A percentile compares a stretch with the other conserved stretches of the same genome.
These are phyloP conservation scores for Montifringilla adamsi DNA, from an alignment of 2,113 vertebrate species.

Conservation along the genomic window DNA sequence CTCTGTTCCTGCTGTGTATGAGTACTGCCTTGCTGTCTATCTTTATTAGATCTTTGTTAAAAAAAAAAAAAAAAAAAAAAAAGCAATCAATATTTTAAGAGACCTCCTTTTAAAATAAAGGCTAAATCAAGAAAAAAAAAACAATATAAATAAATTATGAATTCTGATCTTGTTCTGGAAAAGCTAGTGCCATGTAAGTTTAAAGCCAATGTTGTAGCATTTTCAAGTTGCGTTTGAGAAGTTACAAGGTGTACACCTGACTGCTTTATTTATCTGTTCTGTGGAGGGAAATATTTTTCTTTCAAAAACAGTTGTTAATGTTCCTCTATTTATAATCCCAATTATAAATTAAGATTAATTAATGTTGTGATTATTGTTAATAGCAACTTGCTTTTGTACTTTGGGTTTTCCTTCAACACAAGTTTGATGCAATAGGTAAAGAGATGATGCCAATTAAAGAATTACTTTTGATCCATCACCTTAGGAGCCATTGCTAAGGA, in stretches of 20 bases:
- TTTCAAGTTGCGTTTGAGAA: not conserved
- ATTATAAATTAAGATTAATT: not conserved
- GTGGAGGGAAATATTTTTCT: not conserved
- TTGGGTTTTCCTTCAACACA: not conserved
- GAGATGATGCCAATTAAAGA: not conserved
- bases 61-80: not conserved
- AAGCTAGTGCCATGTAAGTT: constrained; percentile 1
- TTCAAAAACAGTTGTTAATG: fast-evolving
- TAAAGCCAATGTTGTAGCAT: not conserved
- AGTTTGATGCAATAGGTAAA: not conserved
- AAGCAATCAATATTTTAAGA: constrained; percentile 31
- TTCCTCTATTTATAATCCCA: not conserved
- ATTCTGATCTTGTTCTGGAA: constrained; percentile 40
- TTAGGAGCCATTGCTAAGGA: not conserved
- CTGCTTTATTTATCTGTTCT: not conserved
- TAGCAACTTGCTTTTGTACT: not conserved
- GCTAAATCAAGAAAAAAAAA: constrained; percentile 23
- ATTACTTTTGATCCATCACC: not conserved
- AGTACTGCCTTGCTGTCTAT: not conserved
- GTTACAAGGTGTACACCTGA: not conserved
- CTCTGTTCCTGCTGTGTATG: not conserved
- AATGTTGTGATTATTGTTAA: not conserved
- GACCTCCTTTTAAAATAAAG: constrained; percentile 33
- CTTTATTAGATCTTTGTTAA: not conserved
- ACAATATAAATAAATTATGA: constrained; percentile 54